Evolutionary conservation across 1,140 invertebrate species (phyloP).

Genomic region (Lasioglossum albipes): DNA sequence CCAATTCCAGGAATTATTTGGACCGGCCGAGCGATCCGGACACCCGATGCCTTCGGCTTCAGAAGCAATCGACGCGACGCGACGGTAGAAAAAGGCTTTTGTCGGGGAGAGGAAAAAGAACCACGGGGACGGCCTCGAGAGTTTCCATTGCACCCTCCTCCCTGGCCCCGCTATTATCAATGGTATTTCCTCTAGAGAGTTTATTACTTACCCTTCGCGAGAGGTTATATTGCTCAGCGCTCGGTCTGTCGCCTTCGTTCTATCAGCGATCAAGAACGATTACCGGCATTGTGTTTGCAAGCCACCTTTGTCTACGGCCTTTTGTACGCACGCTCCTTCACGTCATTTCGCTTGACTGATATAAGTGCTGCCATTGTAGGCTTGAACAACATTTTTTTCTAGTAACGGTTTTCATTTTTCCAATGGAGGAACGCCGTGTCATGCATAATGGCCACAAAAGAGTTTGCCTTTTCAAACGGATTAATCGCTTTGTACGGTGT

Average conservation of each 20-base stretch:
- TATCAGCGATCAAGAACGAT: constrained; percentile 59
- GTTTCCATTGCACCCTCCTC: constrained; percentile 36
- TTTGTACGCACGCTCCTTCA: constrained; percentile 58
- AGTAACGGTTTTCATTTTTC: constrained; percentile 33
- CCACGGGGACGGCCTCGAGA: constrained; percentile 28
- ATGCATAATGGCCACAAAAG: not conserved
- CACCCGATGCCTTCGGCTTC: not conserved
- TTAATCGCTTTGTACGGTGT: not conserved
- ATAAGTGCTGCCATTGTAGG: constrained; percentile 58
- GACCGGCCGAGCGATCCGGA: not conserved
- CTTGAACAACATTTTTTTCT: constrained; percentile 23
- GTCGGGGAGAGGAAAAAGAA: constrained; percentile 31
- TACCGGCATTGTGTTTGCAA: constrained; percentile 52
- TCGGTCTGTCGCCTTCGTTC: constrained; percentile 57
- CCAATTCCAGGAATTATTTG: not conserved
- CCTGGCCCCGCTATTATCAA: constrained; percentile 52
- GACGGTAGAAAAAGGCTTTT: constrained; percentile 36
- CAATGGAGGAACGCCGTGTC: not conserved
- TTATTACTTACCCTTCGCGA: constrained; percentile 57
- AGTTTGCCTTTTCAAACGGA: no score
- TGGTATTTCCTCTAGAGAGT: constrained; percentile 58
- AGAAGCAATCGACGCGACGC: not conserved
- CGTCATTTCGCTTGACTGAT: constrained; percentile 64
- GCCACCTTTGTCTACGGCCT: constrained; percentile 50
- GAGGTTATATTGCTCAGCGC: constrained; percentile 57